These are phyloP conservation scores for Uromys caudimaculatus DNA, from an alignment of 2,797 vertebrate species.

Conservation along the genomic window DNA sequence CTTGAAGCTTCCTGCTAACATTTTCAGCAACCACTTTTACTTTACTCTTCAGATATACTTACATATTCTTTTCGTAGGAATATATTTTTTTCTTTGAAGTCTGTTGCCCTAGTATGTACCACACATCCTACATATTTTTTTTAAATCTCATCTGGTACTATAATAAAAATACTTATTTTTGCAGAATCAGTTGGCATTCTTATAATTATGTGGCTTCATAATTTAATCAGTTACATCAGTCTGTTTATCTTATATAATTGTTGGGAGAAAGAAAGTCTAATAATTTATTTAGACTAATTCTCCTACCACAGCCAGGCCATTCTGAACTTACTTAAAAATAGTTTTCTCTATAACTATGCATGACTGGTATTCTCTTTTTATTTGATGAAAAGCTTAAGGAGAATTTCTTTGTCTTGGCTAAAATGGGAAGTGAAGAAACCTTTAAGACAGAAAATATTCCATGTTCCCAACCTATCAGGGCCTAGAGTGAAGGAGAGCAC, in stretches of 20 bases:
- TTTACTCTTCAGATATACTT: not conserved
- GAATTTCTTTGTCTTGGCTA: not conserved
- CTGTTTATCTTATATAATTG: not conserved
- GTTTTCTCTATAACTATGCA: not conserved
- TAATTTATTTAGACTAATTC: not conserved
- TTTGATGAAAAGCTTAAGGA: not conserved
- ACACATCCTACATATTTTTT: not conserved
- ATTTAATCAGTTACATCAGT: not conserved
- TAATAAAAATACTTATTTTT: not conserved
- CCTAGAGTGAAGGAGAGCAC: not conserved
- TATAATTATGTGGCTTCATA: not conserved
- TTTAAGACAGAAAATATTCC: not conserved
- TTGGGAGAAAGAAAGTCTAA: not conserved
- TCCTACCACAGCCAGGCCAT: not conserved
- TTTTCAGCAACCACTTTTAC: not conserved
- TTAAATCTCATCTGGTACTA: not conserved
- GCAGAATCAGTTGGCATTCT: not conserved
- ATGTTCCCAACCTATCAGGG: no score
- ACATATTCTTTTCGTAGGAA: not conserved
- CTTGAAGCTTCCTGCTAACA: not conserved
- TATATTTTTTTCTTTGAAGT: not conserved
- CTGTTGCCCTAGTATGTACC: rapidly evolving
- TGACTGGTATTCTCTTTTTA: not conserved
- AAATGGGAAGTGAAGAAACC: not conserved
- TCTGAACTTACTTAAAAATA: not conserved